These are phyloP conservation scores for Python bivittatus DNA, from an alignment of 2,113 vertebrate genomes.

Conservation along the genomic window DNA sequence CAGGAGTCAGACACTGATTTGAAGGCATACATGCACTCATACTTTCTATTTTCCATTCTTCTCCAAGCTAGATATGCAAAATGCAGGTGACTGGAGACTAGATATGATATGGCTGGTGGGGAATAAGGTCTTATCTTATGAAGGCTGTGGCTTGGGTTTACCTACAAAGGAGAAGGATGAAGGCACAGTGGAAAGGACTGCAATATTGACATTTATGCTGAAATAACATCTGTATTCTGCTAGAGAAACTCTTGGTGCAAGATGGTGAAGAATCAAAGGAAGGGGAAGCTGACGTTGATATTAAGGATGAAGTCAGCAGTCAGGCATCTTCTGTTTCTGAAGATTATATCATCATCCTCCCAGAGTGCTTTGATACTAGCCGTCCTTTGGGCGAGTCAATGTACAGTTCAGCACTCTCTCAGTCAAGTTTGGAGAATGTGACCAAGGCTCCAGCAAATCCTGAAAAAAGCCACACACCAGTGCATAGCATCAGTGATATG, in stretches of 20 bases:
- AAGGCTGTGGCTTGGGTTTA: not conserved
- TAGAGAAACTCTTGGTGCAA: slow-evolving; percentile 60
- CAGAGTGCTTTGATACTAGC: slow-evolving; percentile 94
- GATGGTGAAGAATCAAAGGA: slow-evolving; percentile 15
- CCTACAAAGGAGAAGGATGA: not conserved
- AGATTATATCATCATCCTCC: slow-evolving; percentile 94
- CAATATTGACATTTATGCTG: not conserved
- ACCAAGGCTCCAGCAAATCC: slow-evolving; percentile 53
- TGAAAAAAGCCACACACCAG: slow-evolving; percentile 33
- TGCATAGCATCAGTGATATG: slow-evolving; percentile 72
- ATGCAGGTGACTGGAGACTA: not conserved
- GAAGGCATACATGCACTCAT: not conserved
- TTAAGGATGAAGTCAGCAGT: slow-evolving; percentile 85
- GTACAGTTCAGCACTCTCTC: slow-evolving; percentile 92
- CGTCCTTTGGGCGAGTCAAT: slow-evolving; percentile 92
- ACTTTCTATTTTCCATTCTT: not conserved
- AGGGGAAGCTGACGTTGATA: slow-evolving; percentile 69
- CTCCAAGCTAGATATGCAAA: not conserved
- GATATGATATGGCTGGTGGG: not conserved
- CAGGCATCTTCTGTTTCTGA: slow-evolving; percentile 89
- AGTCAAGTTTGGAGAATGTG: slow-evolving; percentile 77
- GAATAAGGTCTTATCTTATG: not conserved
- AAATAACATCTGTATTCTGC: not conserved
- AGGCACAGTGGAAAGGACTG: not conserved
- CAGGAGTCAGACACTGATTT: not conserved